phyloP scores from a whole-genome alignment of 2,797 vertebrate genomes.

The Sebastes trivittatus region DNA sequence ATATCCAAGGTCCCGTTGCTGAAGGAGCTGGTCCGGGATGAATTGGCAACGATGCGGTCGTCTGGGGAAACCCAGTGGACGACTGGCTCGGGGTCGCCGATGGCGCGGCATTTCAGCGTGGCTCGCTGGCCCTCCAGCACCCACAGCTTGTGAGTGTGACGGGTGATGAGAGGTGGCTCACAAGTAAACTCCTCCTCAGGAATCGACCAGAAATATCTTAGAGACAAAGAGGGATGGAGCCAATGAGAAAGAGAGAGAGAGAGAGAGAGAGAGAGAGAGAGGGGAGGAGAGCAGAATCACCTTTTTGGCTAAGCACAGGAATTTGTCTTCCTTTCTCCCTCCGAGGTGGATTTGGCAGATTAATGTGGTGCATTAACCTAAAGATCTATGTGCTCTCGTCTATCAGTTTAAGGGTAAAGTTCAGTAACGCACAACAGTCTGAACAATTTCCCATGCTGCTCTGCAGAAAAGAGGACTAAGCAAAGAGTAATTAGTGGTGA shows the following conservation, averaged over 20 bases:
- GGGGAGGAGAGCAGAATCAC: background rate
- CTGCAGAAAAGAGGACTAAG: constrained; percentile 12
- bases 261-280: background rate
- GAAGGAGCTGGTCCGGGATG: constrained; percentile 88
- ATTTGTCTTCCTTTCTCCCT: constrained; percentile 10
- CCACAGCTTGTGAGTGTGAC: constrained; percentile 92
- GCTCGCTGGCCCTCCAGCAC: constrained; percentile 92
- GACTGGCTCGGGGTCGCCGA: constrained; percentile 89
- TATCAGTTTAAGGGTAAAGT: constrained; percentile 25
- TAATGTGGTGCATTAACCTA: constrained; percentile 24
- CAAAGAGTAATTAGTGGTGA: constrained; percentile 50
- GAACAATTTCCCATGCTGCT: constrained; percentile 3
- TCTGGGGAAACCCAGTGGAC: constrained; percentile 95
- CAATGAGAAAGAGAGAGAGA: background rate
- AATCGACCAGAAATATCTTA: constrained; percentile 92
- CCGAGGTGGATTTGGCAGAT: constrained; percentile 5
- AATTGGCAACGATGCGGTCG: constrained; percentile 90
- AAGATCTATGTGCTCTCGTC: constrained; percentile 17
- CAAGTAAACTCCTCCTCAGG: constrained; percentile 94
- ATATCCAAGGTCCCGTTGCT: constrained; percentile 92
- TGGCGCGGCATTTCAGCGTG: constrained; percentile 88
- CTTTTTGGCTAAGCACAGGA: background rate
- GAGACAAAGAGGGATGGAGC: background rate
- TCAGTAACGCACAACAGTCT: constrained; percentile 2
- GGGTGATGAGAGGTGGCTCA: constrained; percentile 92